These are phyloP conservation scores for Aspidapion aeneum DNA, from an alignment of 2,888 invertebrate species.

Conservation along the genomic window DNA sequence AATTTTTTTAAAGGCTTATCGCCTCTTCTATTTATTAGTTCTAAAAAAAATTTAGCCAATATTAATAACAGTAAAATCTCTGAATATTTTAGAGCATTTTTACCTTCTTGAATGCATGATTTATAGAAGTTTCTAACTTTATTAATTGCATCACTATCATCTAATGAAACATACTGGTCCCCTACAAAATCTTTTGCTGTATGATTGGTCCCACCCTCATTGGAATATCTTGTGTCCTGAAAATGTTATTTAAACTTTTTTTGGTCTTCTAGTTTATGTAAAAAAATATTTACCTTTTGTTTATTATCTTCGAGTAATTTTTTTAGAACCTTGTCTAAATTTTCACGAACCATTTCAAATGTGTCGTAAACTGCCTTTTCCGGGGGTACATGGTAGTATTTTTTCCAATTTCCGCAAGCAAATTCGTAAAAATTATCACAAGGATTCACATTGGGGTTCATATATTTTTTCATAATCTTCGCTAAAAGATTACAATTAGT, in stretches of 20 bases:
- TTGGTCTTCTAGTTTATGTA: slow-evolving; percentile 9
- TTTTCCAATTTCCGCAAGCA: slow-evolving; percentile 84
- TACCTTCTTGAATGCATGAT: slow-evolving; percentile 79
- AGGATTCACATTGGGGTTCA: slow-evolving; percentile 70
- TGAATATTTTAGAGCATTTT: no score
- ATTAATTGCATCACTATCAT: slow-evolving; percentile 57
- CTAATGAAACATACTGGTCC: slow-evolving; percentile 24
- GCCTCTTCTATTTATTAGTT: slow-evolving; percentile 56
- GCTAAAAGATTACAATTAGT: no score
- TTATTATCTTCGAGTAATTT: slow-evolving; percentile 55
- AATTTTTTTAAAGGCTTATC: slow-evolving; percentile 67
- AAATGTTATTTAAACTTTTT: not conserved
- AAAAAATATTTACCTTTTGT: slow-evolving; percentile 1
- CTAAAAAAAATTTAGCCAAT: slow-evolving; percentile 6
- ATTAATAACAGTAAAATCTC: no score
- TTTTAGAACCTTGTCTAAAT: slow-evolving; percentile 65
- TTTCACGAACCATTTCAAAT: slow-evolving; percentile 85
- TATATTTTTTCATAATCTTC: slow-evolving; percentile 66
- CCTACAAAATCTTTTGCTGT: slow-evolving; percentile 25
- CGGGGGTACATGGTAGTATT: slow-evolving; percentile 80
- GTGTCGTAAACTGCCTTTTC: slow-evolving; percentile 88
- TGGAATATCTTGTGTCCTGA: not conserved
- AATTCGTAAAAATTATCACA: slow-evolving; percentile 83
- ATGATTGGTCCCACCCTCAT: slow-evolving; percentile 1
- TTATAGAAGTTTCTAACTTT: slow-evolving; percentile 83